Percentiles rank a stretch among this genome's conserved stretches.
Conservation (phyloP, 2,888 invertebrate species). For the Cosmorhoe ocellata region DNA sequence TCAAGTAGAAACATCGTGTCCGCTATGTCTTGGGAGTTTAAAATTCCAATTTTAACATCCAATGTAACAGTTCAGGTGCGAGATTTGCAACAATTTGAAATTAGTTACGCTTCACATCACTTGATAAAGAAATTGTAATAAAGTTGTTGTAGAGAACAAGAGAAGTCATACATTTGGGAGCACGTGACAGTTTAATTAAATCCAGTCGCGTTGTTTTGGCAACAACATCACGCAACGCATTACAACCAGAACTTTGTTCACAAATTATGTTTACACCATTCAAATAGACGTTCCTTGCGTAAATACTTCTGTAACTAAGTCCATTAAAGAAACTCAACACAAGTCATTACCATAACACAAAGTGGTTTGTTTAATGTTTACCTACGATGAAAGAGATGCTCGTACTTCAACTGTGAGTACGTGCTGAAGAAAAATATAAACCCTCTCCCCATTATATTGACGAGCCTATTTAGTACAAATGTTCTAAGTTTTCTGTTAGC, state of each 20-base stretch:
- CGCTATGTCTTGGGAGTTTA: constrained; percentile 59
- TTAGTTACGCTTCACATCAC: constrained; percentile 24
- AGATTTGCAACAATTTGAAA: constrained; percentile 27
- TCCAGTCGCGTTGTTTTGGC: constrained; percentile 57
- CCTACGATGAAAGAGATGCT: constrained; percentile 49
- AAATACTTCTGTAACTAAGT: constrained; percentile 73
- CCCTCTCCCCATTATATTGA: constrained; percentile 31
- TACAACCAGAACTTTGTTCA: constrained; percentile 70
- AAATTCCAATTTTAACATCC: constrained; percentile 52
- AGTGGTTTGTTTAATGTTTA: constrained; percentile 61
- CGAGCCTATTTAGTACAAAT: constrained; percentile 37
- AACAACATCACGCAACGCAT: constrained; percentile 64
- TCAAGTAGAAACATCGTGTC: constrained; percentile 50
- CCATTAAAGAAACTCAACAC: constrained; percentile 71
- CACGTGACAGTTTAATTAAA: constrained; percentile 67
- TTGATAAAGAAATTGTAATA: constrained; percentile 21
- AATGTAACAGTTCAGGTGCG: constrained; percentile 27
- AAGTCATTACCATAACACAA: constrained; percentile 72
- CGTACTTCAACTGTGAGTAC: constrained; percentile 37
- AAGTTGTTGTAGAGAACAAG: constrained; percentile 13
- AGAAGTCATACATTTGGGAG: constrained; percentile 40
- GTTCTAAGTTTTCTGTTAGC: constrained; percentile 37
- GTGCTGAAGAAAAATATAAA: constrained; percentile 34
- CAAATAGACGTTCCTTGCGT: constrained; percentile 70
- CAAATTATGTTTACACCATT: constrained; percentile 78